Evolutionary conservation across 2,888 invertebrate species (phyloP).

Genomic region (Macroteleia sp.): DNA sequence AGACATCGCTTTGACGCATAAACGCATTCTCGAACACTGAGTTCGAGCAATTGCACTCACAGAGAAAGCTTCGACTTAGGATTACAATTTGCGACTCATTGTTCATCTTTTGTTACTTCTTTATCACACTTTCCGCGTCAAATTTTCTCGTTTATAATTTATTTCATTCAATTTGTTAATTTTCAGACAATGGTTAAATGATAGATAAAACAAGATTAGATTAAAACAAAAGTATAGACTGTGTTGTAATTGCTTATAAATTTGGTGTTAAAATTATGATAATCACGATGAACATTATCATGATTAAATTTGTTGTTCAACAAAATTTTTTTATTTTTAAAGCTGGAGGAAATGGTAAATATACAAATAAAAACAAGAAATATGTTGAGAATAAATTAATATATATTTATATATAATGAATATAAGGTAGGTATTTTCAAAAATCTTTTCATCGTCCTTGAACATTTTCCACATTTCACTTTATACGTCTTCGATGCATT

Average conservation of each 20-base stretch:
- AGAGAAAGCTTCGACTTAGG: constrained; percentile 57
- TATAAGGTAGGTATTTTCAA: constrained; percentile 82
- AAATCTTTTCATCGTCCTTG: constrained; percentile 76
- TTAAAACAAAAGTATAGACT: constrained; percentile 4
- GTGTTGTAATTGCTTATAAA: too few relatives aligned
- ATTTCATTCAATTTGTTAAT: constrained; percentile 41
- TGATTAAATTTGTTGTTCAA: too few relatives aligned
- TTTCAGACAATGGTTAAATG: constrained; percentile 18
- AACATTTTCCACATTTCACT: constrained; percentile 58
- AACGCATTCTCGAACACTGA: constrained; percentile 57
- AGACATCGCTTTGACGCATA: constrained; percentile 62
- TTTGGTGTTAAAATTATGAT: too few relatives aligned
- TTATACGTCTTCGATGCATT: constrained; percentile 51
- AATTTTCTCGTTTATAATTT: constrained; percentile 31
- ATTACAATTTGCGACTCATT: constrained; percentile 70
- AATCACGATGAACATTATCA: too few relatives aligned
- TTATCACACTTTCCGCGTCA: constrained; percentile 17
- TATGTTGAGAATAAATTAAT: constrained; percentile 84
- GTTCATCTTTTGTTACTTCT: constrained; percentile 53
- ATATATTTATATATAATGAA: constrained; percentile 82
- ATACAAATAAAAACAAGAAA: constrained; percentile 31
- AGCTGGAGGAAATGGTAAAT: neutral
- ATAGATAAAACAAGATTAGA: constrained; percentile 15
- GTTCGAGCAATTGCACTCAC: constrained; percentile 55
- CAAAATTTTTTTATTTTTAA: too few relatives aligned